A percentile compares a stretch with the other conserved stretches of the same genome.
Conservation (phyloP, 64 coral and sea anemone species). For the Montipora efflorescens region DNA sequence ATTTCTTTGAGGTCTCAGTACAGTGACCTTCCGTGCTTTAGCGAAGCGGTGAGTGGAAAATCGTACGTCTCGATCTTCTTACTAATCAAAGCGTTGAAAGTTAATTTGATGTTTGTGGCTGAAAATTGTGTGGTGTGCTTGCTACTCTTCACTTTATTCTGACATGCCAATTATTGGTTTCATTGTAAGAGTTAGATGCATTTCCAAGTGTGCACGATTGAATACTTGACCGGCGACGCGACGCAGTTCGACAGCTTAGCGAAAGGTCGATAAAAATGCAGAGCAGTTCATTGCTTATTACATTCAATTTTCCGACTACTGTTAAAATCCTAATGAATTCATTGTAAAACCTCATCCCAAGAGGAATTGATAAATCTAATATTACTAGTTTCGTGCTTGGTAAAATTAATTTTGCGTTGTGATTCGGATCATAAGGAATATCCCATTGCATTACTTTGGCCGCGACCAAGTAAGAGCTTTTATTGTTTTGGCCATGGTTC, state of each 20-base stretch:
- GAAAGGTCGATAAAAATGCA: neutral
- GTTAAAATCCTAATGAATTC: conserved; percentile 24
- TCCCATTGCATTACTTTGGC: conserved; percentile 3
- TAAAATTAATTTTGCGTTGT: conserved; percentile 51
- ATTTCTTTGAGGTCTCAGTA: neutral
- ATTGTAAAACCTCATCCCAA: neutral
- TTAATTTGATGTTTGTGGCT: neutral
- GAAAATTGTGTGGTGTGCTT: neutral
- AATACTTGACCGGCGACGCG: too few relatives aligned
- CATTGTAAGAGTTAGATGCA: neutral
- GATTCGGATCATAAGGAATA: conserved; percentile 4
- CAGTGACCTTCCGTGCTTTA: neutral
- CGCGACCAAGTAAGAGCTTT: neutral
- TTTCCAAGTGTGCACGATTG: conserved; percentile 10
- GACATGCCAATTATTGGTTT: conserved; percentile 6
- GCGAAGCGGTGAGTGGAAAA: neutral
- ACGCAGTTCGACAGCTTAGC: neutral
- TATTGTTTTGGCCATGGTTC: neutral
- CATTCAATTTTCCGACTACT: conserved; percentile 1
- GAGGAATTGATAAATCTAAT: conserved; percentile 7
- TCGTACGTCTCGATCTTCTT: neutral
- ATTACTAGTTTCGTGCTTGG: conserved; percentile 30
- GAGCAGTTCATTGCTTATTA: neutral
- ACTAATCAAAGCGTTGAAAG: neutral
- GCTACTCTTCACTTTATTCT: neutral